Evolutionary conservation across 2,888 invertebrate species (phyloP).

Genomic region (Malthinus flaveolus): DNA sequence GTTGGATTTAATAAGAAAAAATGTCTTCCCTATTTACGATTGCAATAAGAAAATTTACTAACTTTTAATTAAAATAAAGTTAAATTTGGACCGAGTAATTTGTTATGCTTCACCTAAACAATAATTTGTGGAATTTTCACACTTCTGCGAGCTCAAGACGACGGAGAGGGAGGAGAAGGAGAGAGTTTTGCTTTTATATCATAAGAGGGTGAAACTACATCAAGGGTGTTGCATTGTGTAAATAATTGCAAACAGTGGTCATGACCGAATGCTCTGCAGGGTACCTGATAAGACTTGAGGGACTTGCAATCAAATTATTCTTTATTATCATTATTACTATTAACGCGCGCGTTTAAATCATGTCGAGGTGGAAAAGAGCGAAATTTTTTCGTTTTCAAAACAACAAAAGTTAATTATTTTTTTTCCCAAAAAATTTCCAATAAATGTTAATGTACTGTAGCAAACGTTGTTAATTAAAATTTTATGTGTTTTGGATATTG

Average conservation of each 20-base stretch:
- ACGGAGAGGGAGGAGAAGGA: slow-evolving; percentile 14
- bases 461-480: too few species aligned
- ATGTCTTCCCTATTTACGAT: neutral
- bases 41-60: neutral
- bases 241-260: slow-evolving; percentile 50
- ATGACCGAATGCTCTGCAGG: slow-evolving; percentile 43
- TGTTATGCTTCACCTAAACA: neutral
- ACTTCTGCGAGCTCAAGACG: slow-evolving; percentile 10
- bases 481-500: too few species aligned
- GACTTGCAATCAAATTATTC: slow-evolving; percentile 9
- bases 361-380: too few species aligned
- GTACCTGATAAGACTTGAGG: slow-evolving; percentile 41
- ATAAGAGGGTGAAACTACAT: slow-evolving; percentile 38
- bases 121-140: slow-evolving; percentile 15
- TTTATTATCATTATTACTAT: neutral
- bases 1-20: too few species aligned
- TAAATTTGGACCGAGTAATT: neutral
- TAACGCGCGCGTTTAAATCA: too few species aligned
- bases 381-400: too few species aligned
- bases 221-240: slow-evolving; percentile 43
- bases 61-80: slow-evolving; percentile 1
- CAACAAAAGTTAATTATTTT: too few species aligned
- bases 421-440: too few species aligned
- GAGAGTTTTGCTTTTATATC: slow-evolving; percentile 29
- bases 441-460: too few species aligned